phyloP scores from a whole-genome alignment of 2,797 vertebrate species.

The Epinephelus coioides region DNA sequence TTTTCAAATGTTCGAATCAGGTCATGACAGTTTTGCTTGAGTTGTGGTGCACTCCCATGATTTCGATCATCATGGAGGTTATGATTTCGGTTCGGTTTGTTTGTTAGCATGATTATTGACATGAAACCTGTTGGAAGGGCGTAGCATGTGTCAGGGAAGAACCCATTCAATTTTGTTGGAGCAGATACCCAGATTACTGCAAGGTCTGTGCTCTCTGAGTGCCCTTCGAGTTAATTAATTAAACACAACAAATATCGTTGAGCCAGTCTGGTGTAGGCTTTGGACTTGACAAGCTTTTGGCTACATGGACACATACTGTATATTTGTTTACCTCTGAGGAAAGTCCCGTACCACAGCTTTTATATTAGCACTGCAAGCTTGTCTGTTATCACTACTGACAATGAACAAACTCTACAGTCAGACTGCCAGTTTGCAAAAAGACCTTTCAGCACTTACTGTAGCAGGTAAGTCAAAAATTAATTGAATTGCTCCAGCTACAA shows the following conservation, averaged over 20 bases:
- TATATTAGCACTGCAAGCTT: background rate
- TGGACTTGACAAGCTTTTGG: conserved; percentile 3
- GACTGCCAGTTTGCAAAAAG: background rate
- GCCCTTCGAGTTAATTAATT: background rate
- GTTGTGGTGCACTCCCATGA: no score
- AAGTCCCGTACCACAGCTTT: conserved; percentile 5
- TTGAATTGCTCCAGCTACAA: background rate
- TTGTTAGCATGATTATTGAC: no score
- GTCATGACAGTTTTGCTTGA: no score
- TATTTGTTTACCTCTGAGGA: background rate
- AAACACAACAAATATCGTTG: background rate
- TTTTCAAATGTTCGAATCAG: no score
- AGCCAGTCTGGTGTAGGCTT: background rate
- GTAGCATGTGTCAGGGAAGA: no score
- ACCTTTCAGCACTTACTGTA: background rate
- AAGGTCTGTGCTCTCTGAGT: no score
- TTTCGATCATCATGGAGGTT: no score
- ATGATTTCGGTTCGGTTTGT: no score
- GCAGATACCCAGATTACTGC: no score
- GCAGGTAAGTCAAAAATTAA: conserved; percentile 1
- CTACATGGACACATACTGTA: background rate
- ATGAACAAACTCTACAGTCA: background rate
- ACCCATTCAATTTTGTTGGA: no score
- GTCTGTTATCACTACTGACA: background rate
- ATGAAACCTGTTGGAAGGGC: no score